Evolutionary conservation across 2,888 invertebrate genomes (phyloP), one percentile per base, ranked within the genome.

Genomic region (Hermaeophaga mercurialis): DNA sequence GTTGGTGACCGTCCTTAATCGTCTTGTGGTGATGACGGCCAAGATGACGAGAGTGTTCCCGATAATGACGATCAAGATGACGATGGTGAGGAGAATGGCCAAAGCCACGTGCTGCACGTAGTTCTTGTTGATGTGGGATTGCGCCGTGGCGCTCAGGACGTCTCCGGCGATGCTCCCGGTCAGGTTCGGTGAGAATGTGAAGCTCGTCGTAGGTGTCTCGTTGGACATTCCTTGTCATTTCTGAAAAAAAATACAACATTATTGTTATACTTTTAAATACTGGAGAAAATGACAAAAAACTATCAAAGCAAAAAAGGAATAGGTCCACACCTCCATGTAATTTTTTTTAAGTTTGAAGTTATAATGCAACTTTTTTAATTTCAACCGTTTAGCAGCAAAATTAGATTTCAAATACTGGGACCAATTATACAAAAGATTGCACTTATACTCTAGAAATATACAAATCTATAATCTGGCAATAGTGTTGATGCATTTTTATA

Each of bases 1-100:
- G 75, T 97, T 96, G 44, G 96, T 96, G 24, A 96, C 94, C 0
- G 95, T 95, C 63, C 96, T 84, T 62, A 97, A 80, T 63, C 94
- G 83, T 64, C 90, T 85, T 0, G 92, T 91, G 1, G 92, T 92
- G 66, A 92, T 84, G 45, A 96, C 94, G 5, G 96, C 92, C 14
- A 90, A 82, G 65, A 96, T 94, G 53, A 96, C 94, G 69, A 96
- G 81, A 2, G 91, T 90, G 78, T 96, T 96, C 49, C 96, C 96
- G 54, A 91, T 83, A 62, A 89, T 86, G 31, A 89, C 89, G 62
- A 88, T 84, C 31, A 89, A 84, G 69, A 89, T 89, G 39, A 89
- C 79, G 38, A 86, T 75, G 72, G 83, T 86, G 59, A 88, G 78
- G 56, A 89, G 78, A 41, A 82, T 80, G 58, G 86, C 85, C 57